phyloP scores from a whole-genome alignment of 2,888 invertebrate genomes.

The Mylabris sibirica region DNA sequence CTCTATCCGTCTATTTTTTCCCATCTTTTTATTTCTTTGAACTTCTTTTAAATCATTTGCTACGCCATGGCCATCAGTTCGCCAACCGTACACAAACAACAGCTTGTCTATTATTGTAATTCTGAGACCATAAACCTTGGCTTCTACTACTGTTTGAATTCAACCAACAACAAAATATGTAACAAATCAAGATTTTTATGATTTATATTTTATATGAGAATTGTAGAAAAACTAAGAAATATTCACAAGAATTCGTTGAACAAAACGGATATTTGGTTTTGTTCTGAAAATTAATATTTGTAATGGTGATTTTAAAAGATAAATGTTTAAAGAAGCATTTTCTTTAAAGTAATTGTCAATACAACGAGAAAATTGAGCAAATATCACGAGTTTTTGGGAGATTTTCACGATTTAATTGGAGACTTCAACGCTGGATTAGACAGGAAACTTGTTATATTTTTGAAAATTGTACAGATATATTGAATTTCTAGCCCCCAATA shows the following conservation, averaged over 20 bases:
- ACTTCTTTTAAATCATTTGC: conserved; percentile 51
- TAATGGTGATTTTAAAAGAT: neutral
- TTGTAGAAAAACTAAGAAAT: neutral
- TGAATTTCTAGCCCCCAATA: neutral
- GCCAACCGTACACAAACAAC: conserved; percentile 50
- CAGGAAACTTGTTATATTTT: neutral
- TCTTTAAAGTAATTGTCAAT: conserved; percentile 1
- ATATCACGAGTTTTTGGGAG: neutral
- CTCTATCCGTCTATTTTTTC: conserved; percentile 16
- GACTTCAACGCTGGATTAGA: neutral
- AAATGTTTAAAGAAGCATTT: neutral
- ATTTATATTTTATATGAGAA: neutral
- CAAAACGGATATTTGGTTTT: neutral
- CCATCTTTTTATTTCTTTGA: conserved; percentile 39
- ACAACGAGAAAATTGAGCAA: neutral
- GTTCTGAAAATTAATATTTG: neutral
- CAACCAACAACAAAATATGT: conserved; percentile 1
- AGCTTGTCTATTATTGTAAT: conserved; percentile 48
- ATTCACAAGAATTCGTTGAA: neutral
- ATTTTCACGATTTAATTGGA: neutral
- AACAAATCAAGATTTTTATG: neutral
- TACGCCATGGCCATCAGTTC: conserved; percentile 50
- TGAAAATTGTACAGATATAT: neutral
- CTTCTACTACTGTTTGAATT: conserved; percentile 10
- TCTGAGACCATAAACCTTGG: conserved; percentile 32